A percentile compares a stretch with the other conserved stretches of the same genome.
Evolutionary conservation across 2,113 vertebrate species (phyloP).

Genomic region (Nanorana parkeri): DNA sequence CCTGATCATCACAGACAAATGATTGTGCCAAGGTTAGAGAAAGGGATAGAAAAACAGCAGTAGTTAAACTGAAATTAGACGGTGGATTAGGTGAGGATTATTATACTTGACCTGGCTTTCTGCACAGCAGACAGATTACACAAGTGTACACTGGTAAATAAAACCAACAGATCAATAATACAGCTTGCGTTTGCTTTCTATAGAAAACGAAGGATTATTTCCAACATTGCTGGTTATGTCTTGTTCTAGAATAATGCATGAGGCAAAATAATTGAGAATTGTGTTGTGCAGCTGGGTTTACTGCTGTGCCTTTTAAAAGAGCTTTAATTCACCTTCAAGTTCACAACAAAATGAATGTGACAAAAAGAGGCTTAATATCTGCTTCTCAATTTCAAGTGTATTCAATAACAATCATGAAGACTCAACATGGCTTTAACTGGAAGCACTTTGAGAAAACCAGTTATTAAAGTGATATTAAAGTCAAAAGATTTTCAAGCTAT

Average conservation of each 20-base stretch:
- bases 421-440: too few species aligned
- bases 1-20: constrained; percentile 49
- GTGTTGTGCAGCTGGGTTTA: neutral
- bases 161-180: neutral
- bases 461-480: too few species aligned
- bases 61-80: constrained; percentile 67
- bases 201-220: constrained; percentile 17
- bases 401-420: too few species aligned
- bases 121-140: constrained; percentile 59
- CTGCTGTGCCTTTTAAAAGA: neutral
- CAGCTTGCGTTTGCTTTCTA: constrained; percentile 42
- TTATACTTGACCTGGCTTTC: constrained; percentile 66
- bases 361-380: neutral
- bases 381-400: too few species aligned
- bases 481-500: too few species aligned
- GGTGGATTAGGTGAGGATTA: constrained; percentile 68
- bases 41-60: constrained; percentile 59
- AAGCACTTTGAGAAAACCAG: too few species aligned
- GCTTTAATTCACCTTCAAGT: neutral
- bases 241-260: neutral
- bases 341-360: neutral
- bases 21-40: constrained; percentile 58
- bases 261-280: neutral
- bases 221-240: neutral
- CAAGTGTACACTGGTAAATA: constrained; percentile 27